Base-by-base conservation (phyloP, 2,888 invertebrate genomes). In the Tiliacea aurago region DNA sequence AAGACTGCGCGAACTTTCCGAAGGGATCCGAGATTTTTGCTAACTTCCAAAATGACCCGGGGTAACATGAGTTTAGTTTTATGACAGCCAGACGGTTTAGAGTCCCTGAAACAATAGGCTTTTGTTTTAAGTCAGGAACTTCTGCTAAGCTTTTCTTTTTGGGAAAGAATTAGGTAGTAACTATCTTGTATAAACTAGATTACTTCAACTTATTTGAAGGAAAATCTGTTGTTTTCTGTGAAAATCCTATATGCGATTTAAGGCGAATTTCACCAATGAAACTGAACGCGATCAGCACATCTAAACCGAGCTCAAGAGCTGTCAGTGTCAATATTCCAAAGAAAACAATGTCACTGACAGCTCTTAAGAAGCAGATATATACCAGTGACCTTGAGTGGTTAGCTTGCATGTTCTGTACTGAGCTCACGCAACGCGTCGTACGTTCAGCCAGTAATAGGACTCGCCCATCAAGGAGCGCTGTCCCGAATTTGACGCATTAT, bases 1-100 rank as follows among this genome's bases (percentile, higher is more conserved):
- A 78, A 71, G 76, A 80, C 81, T 63, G 49, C 51, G 56, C 11
- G 45, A 84, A 82, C 65, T 76, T 82, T 74, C 28, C 51, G 61
- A 80, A 81, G 69, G 73, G 66, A 80, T 76, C 67, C 43, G 47
- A 72, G 69, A 76, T 64, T 72, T 75, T 66, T 59, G 61, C 47
- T 70, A 74, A 84, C 79, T 84, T 84, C 65, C 59, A 23, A 67
- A 81, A 81, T 80, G 73, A 76, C 67, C 33, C 41, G 7, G 41
- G 23, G 64, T 73, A 71, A 72, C 78, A 67, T 71, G 68, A 71
- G 53, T 80, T 71, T 73, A 83, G 78, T 81, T 73, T 71, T 78
- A 70, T 83, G 64, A 65, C 64, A 81, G 23, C 20, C 51, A 56
- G 73, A 55, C 15, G 47, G 45, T 49, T 73, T 28, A 18, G 6